phyloP scores from a whole-genome alignment of 1,140 invertebrate genomes.

The Potamilus streckersoni region DNA sequence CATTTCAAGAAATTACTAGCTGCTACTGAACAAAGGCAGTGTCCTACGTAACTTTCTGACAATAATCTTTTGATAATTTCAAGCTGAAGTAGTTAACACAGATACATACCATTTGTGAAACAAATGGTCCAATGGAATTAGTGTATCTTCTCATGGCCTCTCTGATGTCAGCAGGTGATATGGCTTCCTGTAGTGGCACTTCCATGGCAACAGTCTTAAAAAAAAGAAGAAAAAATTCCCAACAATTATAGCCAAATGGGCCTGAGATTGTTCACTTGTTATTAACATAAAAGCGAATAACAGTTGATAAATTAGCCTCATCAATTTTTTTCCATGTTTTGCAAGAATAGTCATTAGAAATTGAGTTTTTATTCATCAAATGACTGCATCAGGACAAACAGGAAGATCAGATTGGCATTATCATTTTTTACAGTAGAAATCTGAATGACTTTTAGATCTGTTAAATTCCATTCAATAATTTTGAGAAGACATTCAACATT shows the following conservation, averaged over 20 bases:
- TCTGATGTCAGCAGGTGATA: conserved; percentile 71
- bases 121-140: conserved; percentile 57
- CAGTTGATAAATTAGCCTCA: not conserved
- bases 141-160: conserved; percentile 73
- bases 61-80: too few species aligned
- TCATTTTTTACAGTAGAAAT: not conserved
- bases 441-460: too few species aligned
- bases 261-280: not conserved
- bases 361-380: not conserved
- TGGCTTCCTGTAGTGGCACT: conserved; percentile 61
- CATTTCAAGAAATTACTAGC: too few species aligned
- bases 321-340: not conserved
- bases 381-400: not conserved
- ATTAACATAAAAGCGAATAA: conserved; percentile 3
- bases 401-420: not conserved
- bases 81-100: too few species aligned
- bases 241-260: not conserved
- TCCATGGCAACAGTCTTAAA: conserved; percentile 46
- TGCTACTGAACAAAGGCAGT: too few species aligned
- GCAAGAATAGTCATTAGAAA: not conserved
- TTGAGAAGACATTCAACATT: too few species aligned
- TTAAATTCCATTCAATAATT: too few species aligned
- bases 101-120: conserved; percentile 61
- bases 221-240: conserved; percentile 30
- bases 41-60: too few species aligned